These are phyloP conservation scores for Rhodinocichla rosea DNA, from an alignment of 2,113 vertebrate species.

Conservation along the genomic window DNA sequence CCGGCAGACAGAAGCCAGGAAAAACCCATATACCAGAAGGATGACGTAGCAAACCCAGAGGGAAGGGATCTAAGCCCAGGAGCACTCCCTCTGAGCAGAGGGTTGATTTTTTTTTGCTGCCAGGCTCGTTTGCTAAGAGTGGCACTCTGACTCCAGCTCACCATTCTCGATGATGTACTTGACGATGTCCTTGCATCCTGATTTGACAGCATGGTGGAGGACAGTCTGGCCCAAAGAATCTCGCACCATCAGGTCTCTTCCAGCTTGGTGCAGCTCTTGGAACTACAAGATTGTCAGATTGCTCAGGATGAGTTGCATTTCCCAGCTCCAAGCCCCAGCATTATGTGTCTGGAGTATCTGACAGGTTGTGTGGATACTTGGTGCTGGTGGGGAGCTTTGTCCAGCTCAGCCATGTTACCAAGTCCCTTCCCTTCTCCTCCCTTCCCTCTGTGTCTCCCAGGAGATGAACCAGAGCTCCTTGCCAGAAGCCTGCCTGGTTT, in stretches of 20 bases:
- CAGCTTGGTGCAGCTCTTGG: conserved; percentile 83
- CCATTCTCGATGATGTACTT: conserved; percentile 89
- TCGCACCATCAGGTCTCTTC: conserved; percentile 79
- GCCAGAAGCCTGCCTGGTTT: background rate
- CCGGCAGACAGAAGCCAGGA: background rate
- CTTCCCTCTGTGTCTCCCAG: fast-evolving
- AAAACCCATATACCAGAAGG: background rate
- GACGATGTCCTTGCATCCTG: conserved; percentile 90
- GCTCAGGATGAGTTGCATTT: background rate
- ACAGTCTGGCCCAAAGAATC: conserved; percentile 82
- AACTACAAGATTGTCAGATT: conserved; percentile 73
- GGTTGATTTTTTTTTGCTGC: background rate
- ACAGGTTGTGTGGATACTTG: background rate
- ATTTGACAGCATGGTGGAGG: conserved; percentile 85
- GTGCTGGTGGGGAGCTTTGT: background rate
- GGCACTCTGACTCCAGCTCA: conserved; percentile 47
- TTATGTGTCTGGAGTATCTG: background rate
- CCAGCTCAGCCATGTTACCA: background rate
- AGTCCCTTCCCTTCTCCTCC: background rate
- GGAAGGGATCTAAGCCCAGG: background rate
- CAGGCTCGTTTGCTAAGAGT: background rate
- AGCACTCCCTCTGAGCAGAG: background rate
- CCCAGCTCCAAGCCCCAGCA: background rate
- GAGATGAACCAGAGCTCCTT: background rate
- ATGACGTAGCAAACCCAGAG: background rate